A percentile compares a stretch with the other conserved stretches of the same genome.
Evolutionary conservation across 2,113 vertebrate genomes (phyloP).

Genomic region (Galbula dea): DNA sequence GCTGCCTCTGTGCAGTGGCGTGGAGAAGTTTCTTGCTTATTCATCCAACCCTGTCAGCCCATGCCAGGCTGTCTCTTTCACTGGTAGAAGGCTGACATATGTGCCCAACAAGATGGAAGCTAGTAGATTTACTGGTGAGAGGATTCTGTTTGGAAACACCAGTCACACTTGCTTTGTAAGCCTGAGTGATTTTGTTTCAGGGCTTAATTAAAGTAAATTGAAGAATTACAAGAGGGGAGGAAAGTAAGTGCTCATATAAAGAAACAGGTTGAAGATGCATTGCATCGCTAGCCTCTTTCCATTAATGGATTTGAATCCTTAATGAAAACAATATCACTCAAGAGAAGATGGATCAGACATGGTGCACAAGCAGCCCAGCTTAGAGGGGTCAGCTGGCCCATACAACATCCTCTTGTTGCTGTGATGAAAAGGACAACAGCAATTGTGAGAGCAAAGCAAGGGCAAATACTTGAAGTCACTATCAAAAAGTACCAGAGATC

Average conservation of each 20-base stretch:
- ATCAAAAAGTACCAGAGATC: background rate
- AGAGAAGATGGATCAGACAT: background rate
- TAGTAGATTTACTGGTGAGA: background rate
- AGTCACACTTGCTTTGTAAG: background rate
- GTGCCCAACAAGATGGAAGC: background rate
- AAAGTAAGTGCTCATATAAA: background rate
- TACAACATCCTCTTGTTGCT: background rate
- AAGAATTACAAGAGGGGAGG: background rate
- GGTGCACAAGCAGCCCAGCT: background rate
- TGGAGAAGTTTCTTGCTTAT: background rate
- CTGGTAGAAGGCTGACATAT: background rate
- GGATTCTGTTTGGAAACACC: background rate
- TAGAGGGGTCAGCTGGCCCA: background rate
- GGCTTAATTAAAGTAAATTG: background rate
- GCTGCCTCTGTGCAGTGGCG: background rate
- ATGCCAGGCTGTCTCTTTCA: background rate
- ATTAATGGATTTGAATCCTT: background rate
- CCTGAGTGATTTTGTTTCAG: background rate
- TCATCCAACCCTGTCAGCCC: background rate
- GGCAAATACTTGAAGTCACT: background rate
- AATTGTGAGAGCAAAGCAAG: background rate
- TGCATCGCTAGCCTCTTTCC: background rate
- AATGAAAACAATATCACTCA: background rate
- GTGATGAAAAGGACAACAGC: background rate
- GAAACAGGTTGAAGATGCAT: background rate